Percentiles rank a stretch among this genome's conserved stretches.
Conservation (phyloP, 2,113 vertebrate genomes). For the Gambusia affinis region DNA sequence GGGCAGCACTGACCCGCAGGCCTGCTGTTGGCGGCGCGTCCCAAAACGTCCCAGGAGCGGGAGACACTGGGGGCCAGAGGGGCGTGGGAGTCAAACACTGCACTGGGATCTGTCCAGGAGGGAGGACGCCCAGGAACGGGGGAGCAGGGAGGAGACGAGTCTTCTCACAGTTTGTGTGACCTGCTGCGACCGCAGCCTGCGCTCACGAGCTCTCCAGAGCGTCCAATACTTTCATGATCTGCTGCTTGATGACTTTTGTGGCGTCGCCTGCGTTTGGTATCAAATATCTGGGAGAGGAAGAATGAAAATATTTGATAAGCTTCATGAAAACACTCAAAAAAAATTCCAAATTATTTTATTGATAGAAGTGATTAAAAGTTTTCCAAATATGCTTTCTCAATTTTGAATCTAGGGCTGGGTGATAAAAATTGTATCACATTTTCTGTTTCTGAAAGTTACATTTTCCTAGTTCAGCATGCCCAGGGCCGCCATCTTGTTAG, state of each 20-base stretch:
- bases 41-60: constrained; percentile 16
- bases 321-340: background rate
- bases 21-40: constrained; percentile 48
- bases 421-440: too few relatives aligned
- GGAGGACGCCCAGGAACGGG: constrained; percentile 15
- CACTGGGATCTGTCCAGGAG: constrained; percentile 47
- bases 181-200: constrained; percentile 21
- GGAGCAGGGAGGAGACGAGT: constrained; percentile 24
- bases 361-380: background rate
- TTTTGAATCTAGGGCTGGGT: too few relatives aligned
- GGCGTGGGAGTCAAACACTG: constrained; percentile 52
- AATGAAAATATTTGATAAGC: background rate
- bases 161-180: constrained; percentile 46
- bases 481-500: too few relatives aligned
- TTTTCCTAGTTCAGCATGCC: too few relatives aligned
- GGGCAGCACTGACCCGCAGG: constrained; percentile 44
- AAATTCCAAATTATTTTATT: background rate
- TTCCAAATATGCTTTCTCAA: too few relatives aligned
- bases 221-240: constrained; percentile 99
- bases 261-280: constrained; percentile 98
- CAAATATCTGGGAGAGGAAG: constrained; percentile 85
- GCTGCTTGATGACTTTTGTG: constrained; percentile 99
- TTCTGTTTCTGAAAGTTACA: too few relatives aligned
- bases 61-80: constrained; percentile 13
- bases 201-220: constrained; percentile 93